A percentile compares a stretch with the other conserved stretches of the same genome.
phyloP scores from a whole-genome alignment of 2,888 invertebrate species.

The Empis livida region DNA sequence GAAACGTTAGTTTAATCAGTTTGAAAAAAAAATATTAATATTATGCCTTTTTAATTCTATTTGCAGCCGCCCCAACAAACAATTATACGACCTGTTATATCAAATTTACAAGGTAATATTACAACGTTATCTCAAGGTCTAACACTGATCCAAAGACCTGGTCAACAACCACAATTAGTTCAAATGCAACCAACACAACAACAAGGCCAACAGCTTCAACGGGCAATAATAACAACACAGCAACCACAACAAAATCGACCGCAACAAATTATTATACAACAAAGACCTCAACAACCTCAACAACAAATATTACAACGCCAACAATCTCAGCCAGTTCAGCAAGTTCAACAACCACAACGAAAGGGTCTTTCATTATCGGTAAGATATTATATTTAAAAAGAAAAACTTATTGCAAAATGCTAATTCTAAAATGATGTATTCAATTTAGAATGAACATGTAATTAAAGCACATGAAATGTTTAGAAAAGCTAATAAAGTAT shows the following conservation, averaged over 20 bases:
- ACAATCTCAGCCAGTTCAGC: constrained; percentile 33
- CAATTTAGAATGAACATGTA: constrained; percentile 84
- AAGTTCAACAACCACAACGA: constrained; percentile 26
- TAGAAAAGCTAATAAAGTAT: constrained; percentile 87
- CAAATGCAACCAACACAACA: constrained; percentile 31
- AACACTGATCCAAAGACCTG: constrained; percentile 35
- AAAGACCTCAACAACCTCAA: constrained; percentile 30
- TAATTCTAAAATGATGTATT: neutral
- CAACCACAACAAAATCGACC: constrained; percentile 21
- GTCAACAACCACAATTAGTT: constrained; percentile 35
- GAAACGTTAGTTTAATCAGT: constrained; percentile 31
- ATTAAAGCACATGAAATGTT: constrained; percentile 97
- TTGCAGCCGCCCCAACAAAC: constrained; percentile 30
- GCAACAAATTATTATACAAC: constrained; percentile 22
- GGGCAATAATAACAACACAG: constrained; percentile 28
- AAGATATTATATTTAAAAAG: constrained; percentile 12
- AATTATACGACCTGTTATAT: constrained; percentile 33
- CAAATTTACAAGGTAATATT: constrained; percentile 26
- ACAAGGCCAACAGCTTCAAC: constrained; percentile 19
- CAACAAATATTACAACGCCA: constrained; percentile 26
- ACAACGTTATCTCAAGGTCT: constrained; percentile 33
- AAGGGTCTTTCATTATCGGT: constrained; percentile 34
- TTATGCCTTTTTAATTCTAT: neutral
- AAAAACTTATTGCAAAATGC: neutral
- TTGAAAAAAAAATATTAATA: too few relatives aligned